Evolutionary conservation across 2,888 invertebrate genomes (phyloP).

Genomic region (Hoplodrina ambigua): DNA sequence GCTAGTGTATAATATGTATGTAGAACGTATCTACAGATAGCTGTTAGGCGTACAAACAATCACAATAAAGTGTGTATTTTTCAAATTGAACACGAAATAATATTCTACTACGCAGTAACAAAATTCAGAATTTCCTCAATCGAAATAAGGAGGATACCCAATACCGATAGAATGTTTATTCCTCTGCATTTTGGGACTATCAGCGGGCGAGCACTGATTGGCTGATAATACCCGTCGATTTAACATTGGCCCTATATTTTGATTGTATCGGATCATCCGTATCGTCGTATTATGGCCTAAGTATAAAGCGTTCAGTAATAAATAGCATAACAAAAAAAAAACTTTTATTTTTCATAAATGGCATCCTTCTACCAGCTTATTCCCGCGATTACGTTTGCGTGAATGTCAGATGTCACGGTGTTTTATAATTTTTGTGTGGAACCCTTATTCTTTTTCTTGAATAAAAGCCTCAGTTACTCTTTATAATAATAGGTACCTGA

Average conservation of each 20-base stretch:
- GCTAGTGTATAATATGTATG: no score
- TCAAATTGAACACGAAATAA: not conserved
- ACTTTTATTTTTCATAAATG: no score
- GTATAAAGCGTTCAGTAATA: not conserved
- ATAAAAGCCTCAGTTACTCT: no score
- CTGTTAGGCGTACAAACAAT: not conserved
- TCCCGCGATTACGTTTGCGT: no score
- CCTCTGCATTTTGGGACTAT: slow-evolving; percentile 16
- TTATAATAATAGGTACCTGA: no score
- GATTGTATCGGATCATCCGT: slow-evolving; percentile 19
- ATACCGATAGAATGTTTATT: slow-evolving; percentile 23
- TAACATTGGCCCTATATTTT: slow-evolving; percentile 46
- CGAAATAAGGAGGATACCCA: not conserved
- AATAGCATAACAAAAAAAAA: no score
- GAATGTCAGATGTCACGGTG: no score
- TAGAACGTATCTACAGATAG: not conserved
- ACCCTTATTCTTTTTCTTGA: no score
- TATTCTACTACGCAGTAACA: not conserved
- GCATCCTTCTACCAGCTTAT: no score
- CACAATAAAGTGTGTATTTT: not conserved
- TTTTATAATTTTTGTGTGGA: no score
- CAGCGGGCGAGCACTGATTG: slow-evolving; percentile 44
- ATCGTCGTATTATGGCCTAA: slow-evolving; percentile 17
- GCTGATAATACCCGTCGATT: slow-evolving; percentile 51
- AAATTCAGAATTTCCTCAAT: not conserved